Evolutionary conservation across 2,888 invertebrate genomes (phyloP).

Genomic region (Syrista parreyssii): DNA sequence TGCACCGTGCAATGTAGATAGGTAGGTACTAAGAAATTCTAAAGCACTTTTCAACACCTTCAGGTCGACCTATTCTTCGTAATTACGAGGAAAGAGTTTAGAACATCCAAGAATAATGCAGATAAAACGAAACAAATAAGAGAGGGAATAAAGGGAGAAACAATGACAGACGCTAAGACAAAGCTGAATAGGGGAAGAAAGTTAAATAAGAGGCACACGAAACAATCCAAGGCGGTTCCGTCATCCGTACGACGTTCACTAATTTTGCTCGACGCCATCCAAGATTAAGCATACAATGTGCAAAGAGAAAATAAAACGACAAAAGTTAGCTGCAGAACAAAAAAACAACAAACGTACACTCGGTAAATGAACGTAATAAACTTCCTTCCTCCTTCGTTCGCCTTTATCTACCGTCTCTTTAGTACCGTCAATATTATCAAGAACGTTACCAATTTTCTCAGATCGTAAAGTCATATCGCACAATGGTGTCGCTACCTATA

Average conservation of each 20-base stretch:
- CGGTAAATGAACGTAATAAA: background rate
- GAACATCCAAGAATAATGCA: background rate
- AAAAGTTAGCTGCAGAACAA: background rate
- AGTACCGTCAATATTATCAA: background rate
- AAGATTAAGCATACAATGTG: background rate
- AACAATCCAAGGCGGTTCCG: background rate
- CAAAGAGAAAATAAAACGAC: background rate
- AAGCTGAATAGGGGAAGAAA: background rate
- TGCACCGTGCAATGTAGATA: background rate
- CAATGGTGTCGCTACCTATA: background rate
- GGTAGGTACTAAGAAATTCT: background rate
- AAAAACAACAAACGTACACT: background rate
- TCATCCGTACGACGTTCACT: background rate
- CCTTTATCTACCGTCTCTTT: background rate
- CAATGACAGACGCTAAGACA: background rate
- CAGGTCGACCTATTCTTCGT: background rate
- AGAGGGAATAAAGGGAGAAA: background rate
- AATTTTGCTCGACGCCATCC: background rate
- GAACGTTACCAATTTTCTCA: background rate
- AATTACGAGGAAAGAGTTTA: background rate
- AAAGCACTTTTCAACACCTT: background rate
- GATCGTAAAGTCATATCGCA: background rate
- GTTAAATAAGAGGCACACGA: background rate
- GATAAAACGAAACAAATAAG: background rate
- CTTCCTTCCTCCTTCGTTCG: background rate